These are phyloP conservation scores for Hippocampus mohnikei DNA, from an alignment of 2,113 vertebrate species.

Conservation along the genomic window DNA sequence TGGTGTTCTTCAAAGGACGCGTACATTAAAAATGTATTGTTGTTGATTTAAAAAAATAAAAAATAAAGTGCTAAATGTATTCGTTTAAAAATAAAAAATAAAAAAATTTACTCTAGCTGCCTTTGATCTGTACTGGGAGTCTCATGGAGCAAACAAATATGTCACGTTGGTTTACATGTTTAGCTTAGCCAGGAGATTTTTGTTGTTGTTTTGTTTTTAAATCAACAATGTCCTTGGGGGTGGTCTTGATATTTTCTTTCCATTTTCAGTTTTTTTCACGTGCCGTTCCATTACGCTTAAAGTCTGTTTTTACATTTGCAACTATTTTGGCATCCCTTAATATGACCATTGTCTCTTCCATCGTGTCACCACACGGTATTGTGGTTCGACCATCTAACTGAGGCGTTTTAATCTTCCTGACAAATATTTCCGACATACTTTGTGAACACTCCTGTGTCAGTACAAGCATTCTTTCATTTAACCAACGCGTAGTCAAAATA, in stretches of 20 bases:
- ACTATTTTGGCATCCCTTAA: neutral
- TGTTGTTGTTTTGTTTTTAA: neutral
- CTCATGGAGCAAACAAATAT: conserved; percentile 2
- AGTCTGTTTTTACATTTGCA: neutral
- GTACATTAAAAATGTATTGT: conserved; percentile 31
- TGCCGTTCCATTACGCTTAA: neutral
- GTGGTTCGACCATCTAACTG: too few species aligned
- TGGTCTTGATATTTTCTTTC: neutral
- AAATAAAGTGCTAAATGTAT: neutral
- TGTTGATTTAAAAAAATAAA: conserved; percentile 13
- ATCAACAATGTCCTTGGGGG: neutral
- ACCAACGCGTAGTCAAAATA: too few species aligned
- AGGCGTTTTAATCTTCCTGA: too few species aligned
- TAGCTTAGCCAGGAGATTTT: neutral
- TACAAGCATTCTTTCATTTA: too few species aligned
- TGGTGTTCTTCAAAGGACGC: conserved; percentile 31
- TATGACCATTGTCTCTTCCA: too few species aligned
- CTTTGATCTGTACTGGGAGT: neutral
- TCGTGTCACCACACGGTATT: too few species aligned
- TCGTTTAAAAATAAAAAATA: neutral
- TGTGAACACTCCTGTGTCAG: too few species aligned
- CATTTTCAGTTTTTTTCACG: neutral
- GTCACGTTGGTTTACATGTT: conserved; percentile 1
- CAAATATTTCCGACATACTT: too few species aligned
- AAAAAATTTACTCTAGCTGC: neutral